phyloP scores from a whole-genome alignment of 1,140 invertebrate genomes.

The Colletes gigas region DNA sequence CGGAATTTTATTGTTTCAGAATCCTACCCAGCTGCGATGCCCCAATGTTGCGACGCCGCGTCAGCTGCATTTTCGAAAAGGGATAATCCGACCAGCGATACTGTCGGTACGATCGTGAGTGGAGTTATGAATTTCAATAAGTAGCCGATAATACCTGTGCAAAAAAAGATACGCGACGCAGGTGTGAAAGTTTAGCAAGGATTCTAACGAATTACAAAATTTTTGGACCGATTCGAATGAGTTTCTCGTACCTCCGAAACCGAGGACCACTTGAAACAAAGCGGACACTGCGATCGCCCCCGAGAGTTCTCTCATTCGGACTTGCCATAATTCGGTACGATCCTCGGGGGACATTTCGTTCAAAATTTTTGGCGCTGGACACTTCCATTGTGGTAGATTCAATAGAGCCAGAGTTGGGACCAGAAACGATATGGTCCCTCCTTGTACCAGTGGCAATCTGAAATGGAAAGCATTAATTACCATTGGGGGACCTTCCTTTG shows the following conservation, averaged over 20 bases:
- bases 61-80: conserved; percentile 89
- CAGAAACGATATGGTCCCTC: conserved; percentile 92
- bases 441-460: conserved; percentile 88
- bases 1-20: not conserved
- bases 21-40: conserved; percentile 86
- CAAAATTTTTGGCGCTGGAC: conserved; percentile 83
- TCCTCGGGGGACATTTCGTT: conserved; percentile 83
- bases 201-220: not conserved
- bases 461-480: not conserved
- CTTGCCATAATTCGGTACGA: conserved; percentile 87
- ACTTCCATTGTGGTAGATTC: conserved; percentile 89
- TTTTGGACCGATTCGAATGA: not conserved
- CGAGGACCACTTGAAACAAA: conserved; percentile 89
- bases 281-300: conserved; percentile 93
- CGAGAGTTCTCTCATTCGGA: conserved; percentile 90
- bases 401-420: conserved; percentile 93
- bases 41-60: conserved; percentile 90
- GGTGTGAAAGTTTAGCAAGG: no score
- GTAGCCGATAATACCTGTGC: conserved; percentile 86
- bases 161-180: not conserved
- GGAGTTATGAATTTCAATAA: conserved; percentile 89
- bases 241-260: conserved; percentile 81
- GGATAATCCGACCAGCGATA: conserved; percentile 89
- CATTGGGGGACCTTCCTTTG: no score
- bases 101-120: conserved; percentile 90